Conservation (phyloP, 2,797 vertebrate species). For the Calcarius lapponicus region DNA sequence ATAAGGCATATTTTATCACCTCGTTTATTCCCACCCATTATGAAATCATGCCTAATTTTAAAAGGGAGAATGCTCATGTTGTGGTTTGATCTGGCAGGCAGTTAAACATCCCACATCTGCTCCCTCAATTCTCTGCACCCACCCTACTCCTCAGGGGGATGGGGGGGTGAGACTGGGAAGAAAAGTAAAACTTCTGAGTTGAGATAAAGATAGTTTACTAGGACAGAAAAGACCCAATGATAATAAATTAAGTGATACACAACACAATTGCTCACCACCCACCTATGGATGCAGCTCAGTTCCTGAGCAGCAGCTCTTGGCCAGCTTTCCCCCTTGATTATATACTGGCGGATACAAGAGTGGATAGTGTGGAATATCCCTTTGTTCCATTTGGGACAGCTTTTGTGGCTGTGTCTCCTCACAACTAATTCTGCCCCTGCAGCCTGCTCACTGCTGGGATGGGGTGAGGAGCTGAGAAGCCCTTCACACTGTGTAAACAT, state of each 20-base stretch:
- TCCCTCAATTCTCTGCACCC: not conserved
- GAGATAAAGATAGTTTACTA: not conserved
- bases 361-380: fast-evolving
- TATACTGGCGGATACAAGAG: not conserved
- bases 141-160: too few species aligned
- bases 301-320: not conserved
- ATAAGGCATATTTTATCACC: not conserved
- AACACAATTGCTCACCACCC: not conserved
- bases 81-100: not conserved
- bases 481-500: not conserved
- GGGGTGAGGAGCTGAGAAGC: not conserved
- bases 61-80: not conserved
- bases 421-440: not conserved
- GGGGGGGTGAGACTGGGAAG: fast-evolving
- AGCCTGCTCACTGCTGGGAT: not conserved
- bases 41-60: not conserved
- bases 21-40: not conserved
- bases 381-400: not conserved
- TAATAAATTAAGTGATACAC: not conserved
- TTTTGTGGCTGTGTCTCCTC: not conserved
- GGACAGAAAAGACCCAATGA: not conserved
- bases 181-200: not conserved
- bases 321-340: not conserved
- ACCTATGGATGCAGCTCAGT: not conserved
- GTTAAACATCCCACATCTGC: not conserved